Base-by-base conservation (phyloP, 2,113 vertebrate genomes). In the Ictidomys tridecemlineatus region DNA sequence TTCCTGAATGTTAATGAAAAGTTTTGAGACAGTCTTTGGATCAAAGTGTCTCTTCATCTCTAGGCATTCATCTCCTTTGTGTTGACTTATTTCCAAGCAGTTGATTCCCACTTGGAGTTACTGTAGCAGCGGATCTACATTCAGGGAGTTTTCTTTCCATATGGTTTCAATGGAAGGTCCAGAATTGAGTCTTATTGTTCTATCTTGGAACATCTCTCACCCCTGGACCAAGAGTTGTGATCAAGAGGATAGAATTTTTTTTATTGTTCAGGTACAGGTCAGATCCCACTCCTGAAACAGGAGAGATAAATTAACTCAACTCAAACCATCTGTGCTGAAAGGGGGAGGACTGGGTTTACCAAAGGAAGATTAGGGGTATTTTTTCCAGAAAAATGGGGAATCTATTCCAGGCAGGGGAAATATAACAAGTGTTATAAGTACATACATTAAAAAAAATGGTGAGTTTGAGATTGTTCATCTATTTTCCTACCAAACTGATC, bases 381-480 rank as follows among this genome's bases (percentile, higher is more conserved):
- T 4, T 67, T 80, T 70, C 42, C 63, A 79, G 30, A 67, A 92
- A 92, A 85, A 67, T 51, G 11, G 85, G 26, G 3, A 45, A 42
- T 93, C 39, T 91, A 26, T 51, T 82, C 8, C 9, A 96, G 85
- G 13, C 63, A 89, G 24, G 37, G n/a, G 79, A 95, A 96, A 39
- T 56, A 39, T 48, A 87, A 42, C 51, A 88, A 74, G 20, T 28
- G 1, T 45, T 45, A 45, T 45, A 45, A 45, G 45, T 39, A 93
- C 2, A 51, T 14, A 56, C 37, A 70, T 53, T 53, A 13, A 51
- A 88, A 58, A 61, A 72, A 82, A 61, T 84, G 56, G 53, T 56
- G 24, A 89, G n/a, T 79, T 80, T 42, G 32, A 77, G 17, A 65
- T 85, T 77, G 11, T 28, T 26, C 65, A 6, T 73, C 65, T 95